phyloP scores from a whole-genome alignment of 2,113 vertebrate species.

The Circaetus gallicus region DNA sequence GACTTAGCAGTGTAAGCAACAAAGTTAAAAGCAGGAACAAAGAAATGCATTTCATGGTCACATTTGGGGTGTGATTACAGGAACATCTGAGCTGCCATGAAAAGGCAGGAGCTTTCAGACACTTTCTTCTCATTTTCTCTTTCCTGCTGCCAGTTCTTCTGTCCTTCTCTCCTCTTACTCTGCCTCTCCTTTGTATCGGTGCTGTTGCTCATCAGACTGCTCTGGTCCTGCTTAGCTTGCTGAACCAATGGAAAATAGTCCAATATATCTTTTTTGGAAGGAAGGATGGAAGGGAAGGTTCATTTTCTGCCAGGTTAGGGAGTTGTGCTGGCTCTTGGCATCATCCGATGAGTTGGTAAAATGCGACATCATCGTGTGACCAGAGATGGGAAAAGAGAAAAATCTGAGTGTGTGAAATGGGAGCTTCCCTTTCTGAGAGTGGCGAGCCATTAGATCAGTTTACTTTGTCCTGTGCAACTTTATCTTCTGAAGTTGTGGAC shows the following conservation, averaged over 20 bases:
- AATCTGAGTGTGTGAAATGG: neutral
- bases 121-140: neutral
- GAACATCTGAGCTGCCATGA: neutral
- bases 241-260: neutral
- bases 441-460: neutral
- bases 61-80: neutral
- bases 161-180: neutral
- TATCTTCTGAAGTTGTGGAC: neutral
- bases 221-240: neutral
- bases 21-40: neutral
- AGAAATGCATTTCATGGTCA: neutral
- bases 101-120: neutral
- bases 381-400: neutral
- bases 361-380: neutral
- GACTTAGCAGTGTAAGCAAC: neutral
- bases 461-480: neutral
- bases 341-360: rapidly evolving
- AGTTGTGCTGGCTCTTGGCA: neutral
- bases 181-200: neutral
- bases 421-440: neutral
- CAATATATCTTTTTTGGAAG: neutral
- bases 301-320: neutral
- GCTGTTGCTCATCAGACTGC: neutral
- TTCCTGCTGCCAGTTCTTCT: neutral
- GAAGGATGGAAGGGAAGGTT: neutral